Conservation (phyloP, 2,113 vertebrate species). For the Rana temporaria region DNA sequence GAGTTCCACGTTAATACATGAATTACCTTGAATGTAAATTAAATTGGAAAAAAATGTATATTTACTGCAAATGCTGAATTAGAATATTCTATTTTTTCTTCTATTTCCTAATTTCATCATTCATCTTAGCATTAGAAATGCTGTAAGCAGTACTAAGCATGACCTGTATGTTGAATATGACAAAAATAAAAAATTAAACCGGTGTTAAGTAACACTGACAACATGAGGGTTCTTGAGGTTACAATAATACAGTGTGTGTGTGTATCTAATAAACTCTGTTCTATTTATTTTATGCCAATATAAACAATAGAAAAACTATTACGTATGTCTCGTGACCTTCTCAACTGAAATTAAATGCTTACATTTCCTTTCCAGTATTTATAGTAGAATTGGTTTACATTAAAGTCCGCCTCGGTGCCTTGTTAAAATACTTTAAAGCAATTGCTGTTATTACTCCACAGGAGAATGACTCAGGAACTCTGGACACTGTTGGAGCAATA, state of each 20-base stretch:
- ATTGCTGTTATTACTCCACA: slow-evolving; percentile 60
- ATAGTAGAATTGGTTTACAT: slow-evolving; percentile 34
- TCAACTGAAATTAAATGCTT: slow-evolving; percentile 49
- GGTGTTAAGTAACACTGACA: slow-evolving; percentile 35
- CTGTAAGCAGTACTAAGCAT: neutral
- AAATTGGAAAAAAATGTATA: too few relatives aligned
- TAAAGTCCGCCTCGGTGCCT: slow-evolving; percentile 21
- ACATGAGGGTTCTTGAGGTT: slow-evolving; percentile 35
- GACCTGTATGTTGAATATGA: slow-evolving; percentile 9
- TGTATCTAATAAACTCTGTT: slow-evolving; percentile 39
- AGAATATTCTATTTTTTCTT: too few relatives aligned
- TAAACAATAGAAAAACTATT: slow-evolving; percentile 37
- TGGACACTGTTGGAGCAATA: slow-evolving; percentile 95
- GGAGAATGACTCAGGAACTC: slow-evolving; percentile 88
- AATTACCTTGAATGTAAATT: too few relatives aligned
- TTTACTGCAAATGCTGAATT: too few relatives aligned
- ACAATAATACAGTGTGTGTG: slow-evolving; percentile 35
- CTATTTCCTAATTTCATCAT: neutral
- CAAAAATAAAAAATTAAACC: neutral
- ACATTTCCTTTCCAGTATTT: slow-evolving; percentile 52
- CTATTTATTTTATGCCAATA: slow-evolving; percentile 47
- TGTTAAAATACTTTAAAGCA: slow-evolving; percentile 36
- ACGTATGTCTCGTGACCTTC: slow-evolving; percentile 47
- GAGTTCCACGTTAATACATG: too few relatives aligned
- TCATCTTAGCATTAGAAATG: neutral